Evolutionary conservation across 1,140 invertebrate genomes (phyloP).

Genomic region (Lepidurus arcticus): DNA sequence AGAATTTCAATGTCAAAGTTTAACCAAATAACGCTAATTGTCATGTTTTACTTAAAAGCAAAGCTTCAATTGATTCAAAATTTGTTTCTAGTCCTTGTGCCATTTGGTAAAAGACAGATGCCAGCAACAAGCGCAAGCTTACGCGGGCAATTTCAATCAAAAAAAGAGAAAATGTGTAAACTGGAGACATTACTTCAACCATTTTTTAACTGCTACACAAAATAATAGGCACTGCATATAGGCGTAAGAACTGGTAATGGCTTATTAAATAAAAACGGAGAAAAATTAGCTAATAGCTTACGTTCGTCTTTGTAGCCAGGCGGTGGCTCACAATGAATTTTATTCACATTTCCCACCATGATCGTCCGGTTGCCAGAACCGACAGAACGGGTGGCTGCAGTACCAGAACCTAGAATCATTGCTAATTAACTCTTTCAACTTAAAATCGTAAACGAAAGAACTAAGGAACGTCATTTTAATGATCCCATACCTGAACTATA

Average conservation of each 20-base stretch:
- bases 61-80: no score
- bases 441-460: no score
- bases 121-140: no score
- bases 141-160: no score
- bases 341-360: constrained; percentile 62
- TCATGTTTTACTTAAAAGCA: no score
- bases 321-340: constrained; percentile 66
- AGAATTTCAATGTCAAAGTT: background rate
- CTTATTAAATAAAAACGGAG: constrained; percentile 20
- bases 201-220: no score
- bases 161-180: no score
- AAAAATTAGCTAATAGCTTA: constrained; percentile 17
- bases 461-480: background rate
- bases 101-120: no score
- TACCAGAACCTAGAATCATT: background rate
- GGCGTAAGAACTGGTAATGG: background rate
- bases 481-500: background rate
- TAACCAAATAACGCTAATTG: no score
- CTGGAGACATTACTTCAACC: no score
- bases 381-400: constrained; percentile 27
- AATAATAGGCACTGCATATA: no score
- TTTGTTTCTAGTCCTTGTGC: no score
- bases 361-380: constrained; percentile 66
- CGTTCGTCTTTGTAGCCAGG: constrained; percentile 48
- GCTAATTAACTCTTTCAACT: background rate